A percentile compares a stretch with the other conserved stretches of the same genome.
phyloP scores from a whole-genome alignment of 2,888 invertebrate genomes.

The Erebia ligea region DNA sequence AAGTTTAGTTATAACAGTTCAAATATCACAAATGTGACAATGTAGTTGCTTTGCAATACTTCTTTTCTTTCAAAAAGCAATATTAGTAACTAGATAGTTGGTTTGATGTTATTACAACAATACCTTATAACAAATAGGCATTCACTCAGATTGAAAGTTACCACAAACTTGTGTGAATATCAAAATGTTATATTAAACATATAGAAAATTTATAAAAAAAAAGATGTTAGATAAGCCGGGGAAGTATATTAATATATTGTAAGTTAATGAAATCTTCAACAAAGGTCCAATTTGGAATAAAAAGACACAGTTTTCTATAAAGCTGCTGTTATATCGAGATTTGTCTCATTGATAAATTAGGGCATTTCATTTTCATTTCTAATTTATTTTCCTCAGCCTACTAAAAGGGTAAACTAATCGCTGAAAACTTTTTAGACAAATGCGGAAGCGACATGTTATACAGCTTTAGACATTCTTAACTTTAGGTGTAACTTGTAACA shows the following conservation, averaged over 20 bases:
- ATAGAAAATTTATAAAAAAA: slow-evolving; percentile 45
- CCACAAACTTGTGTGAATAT: slow-evolving; percentile 54
- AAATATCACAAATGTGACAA: too few species aligned
- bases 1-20: too few species aligned
- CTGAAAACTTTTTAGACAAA: too few species aligned
- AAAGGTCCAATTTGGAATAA: slow-evolving; percentile 65
- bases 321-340: slow-evolving; percentile 50
- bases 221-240: slow-evolving; percentile 53
- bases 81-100: neutral
- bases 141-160: slow-evolving; percentile 44
- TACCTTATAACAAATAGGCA: slow-evolving; percentile 28
- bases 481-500: too few species aligned
- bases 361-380: slow-evolving; percentile 51
- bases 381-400: too few species aligned
- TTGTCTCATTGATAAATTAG: slow-evolving; percentile 45
- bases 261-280: slow-evolving; percentile 50
- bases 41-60: too few species aligned
- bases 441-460: too few species aligned
- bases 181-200: slow-evolving; percentile 55
- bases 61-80: neutral
- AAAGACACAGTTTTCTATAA: slow-evolving; percentile 47
- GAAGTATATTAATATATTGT: slow-evolving; percentile 47
- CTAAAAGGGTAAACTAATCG: too few species aligned
- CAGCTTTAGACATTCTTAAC: too few species aligned
- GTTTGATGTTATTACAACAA: neutral